phyloP scores from a whole-genome alignment of 2,888 invertebrate species.

The Brachylomia viminalis region DNA sequence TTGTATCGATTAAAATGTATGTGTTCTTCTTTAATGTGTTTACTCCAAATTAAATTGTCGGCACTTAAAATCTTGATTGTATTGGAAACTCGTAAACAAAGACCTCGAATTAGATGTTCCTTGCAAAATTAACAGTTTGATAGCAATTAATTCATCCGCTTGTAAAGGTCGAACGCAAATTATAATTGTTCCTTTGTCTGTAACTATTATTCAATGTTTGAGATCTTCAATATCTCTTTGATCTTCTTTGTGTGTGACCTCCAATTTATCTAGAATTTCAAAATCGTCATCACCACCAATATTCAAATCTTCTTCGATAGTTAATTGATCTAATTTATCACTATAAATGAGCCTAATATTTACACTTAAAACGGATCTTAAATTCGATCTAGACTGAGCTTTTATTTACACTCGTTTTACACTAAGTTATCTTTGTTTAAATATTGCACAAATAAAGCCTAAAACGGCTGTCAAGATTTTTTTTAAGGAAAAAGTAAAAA shows the following conservation, averaged over 20 bases:
- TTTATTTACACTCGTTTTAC: slow-evolving; percentile 60
- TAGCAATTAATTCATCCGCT: slow-evolving; percentile 71
- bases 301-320: not conserved
- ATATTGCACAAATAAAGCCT: slow-evolving; percentile 69
- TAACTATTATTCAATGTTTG: slow-evolving; percentile 57
- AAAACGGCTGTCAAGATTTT: slow-evolving; percentile 45
- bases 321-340: slow-evolving; percentile 40
- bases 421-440: slow-evolving; percentile 67
- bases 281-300: slow-evolving; percentile 15
- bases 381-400: slow-evolving; percentile 59
- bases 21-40: slow-evolving; percentile 24
- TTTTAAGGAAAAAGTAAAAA: slow-evolving; percentile 6
- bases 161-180: slow-evolving; percentile 62
- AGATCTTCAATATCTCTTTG: slow-evolving; percentile 51
- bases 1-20: slow-evolving; percentile 41
- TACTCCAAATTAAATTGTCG: slow-evolving; percentile 63
- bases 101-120: slow-evolving; percentile 71
- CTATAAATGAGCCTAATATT: slow-evolving; percentile 63
- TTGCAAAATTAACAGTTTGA: slow-evolving; percentile 64
- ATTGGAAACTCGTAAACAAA: slow-evolving; percentile 69
- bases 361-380: slow-evolving; percentile 55
- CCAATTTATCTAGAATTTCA: slow-evolving; percentile 20
- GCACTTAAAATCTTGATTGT: slow-evolving; percentile 66
- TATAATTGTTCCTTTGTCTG: slow-evolving; percentile 66
- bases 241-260: slow-evolving; percentile 31